Evolutionary conservation across 1,140 invertebrate species (phyloP).

Genomic region (Dryas iulia): DNA sequence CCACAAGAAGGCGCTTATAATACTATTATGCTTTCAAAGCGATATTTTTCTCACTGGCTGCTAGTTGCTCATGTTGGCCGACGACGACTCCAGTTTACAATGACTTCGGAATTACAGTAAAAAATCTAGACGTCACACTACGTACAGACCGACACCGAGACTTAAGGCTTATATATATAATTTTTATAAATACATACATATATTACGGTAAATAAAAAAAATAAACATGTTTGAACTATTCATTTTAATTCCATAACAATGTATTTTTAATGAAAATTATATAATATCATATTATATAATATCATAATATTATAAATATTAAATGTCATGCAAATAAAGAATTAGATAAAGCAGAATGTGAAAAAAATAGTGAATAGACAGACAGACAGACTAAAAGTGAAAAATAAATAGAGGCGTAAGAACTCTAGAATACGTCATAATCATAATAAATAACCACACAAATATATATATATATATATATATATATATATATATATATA

Average conservation of each 20-base stretch:
- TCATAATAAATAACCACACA: background rate
- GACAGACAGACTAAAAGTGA: no score
- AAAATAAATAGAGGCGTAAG: no score
- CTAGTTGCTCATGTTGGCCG: slow-evolving; percentile 1
- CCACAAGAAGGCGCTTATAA: slow-evolving; percentile 38
- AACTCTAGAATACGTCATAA: no score
- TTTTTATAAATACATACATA: background rate
- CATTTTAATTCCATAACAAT: background rate
- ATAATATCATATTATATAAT: background rate
- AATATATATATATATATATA: background rate
- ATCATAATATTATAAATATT: background rate
- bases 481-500: background rate
- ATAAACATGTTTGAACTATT: background rate
- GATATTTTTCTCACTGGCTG: slow-evolving; percentile 41
- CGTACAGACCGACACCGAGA: slow-evolving; percentile 10
- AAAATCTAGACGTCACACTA: slow-evolving; percentile 22
- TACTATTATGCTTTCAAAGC: slow-evolving; percentile 43
- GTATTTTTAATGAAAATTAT: no score
- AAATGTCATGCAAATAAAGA: no score
- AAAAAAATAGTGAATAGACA: no score
- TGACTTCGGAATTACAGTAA: slow-evolving; percentile 14
- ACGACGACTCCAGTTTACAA: slow-evolving; percentile 10
- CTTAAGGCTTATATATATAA: background rate
- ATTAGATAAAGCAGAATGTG: background rate
- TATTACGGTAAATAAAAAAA: background rate